Evolutionary conservation across 2,888 invertebrate species (phyloP).

Genomic region (Stenolophus ochropezus): DNA sequence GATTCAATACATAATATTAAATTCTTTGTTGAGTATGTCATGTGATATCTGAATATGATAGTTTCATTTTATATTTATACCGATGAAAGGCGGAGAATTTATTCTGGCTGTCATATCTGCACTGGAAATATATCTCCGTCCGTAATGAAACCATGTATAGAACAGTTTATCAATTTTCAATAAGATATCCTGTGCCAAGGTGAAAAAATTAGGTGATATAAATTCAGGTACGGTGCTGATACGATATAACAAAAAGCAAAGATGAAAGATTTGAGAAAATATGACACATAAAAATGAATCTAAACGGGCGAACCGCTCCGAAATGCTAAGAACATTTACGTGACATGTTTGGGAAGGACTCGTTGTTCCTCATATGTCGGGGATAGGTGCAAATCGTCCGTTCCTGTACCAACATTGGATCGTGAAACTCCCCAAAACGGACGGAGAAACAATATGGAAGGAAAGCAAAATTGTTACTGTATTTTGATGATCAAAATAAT

Average conservation of each 20-base stretch:
- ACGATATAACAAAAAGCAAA: slow-evolving; percentile 43
- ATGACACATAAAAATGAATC: slow-evolving; percentile 48
- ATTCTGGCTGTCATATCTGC: no score
- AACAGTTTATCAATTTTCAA: slow-evolving; percentile 19
- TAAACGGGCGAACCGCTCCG: slow-evolving; percentile 33
- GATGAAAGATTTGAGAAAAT: slow-evolving; percentile 47
- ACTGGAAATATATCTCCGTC: no score
- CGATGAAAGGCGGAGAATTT: no score
- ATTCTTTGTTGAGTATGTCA: no score
- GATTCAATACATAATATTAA: no score
- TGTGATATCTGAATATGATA: neutral
- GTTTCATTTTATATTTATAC: neutral
- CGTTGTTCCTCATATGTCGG: slow-evolving; percentile 38
- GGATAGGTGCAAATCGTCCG: slow-evolving; percentile 21
- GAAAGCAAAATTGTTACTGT: no score
- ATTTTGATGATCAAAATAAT: no score
- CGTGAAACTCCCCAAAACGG: slow-evolving; percentile 28
- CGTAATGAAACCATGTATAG: neutral
- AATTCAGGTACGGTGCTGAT: slow-evolving; percentile 9
- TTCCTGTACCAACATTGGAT: slow-evolving; percentile 27
- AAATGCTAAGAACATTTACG: slow-evolving; percentile 44
- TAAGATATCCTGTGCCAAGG: neutral
- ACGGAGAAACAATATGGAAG: neutral
- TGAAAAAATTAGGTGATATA: slow-evolving; percentile 29
- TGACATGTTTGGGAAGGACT: slow-evolving; percentile 32